phyloP scores from a whole-genome alignment of 2,888 invertebrate genomes.

The Ormyrus rosae region DNA sequence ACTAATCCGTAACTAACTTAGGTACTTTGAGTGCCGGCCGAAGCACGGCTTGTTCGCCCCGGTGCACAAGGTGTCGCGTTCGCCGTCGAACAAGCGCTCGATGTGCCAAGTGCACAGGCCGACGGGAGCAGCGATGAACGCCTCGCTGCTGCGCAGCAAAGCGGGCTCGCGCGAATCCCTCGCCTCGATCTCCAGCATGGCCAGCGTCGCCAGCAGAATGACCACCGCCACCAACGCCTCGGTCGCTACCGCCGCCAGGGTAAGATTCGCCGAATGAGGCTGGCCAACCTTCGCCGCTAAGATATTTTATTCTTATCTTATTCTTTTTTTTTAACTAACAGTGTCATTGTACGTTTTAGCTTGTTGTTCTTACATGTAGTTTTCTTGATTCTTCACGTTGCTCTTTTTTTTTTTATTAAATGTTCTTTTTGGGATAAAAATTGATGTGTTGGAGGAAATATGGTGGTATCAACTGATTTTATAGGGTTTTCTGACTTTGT shows the following conservation, averaged over 20 bases:
- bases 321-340: constrained; percentile 17
- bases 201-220: constrained; percentile 73
- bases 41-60: constrained; percentile 96
- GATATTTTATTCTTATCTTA: not conserved
- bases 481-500: too few relatives aligned
- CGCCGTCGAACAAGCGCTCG: constrained; percentile 85
- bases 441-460: too few relatives aligned
- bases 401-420: not conserved
- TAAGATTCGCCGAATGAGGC: constrained; percentile 80
- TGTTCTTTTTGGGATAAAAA: not conserved
- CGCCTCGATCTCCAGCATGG: constrained; percentile 77
- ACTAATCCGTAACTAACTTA: constrained; percentile 69
- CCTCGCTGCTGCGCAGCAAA: constrained; percentile 80
- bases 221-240: constrained; percentile 79
- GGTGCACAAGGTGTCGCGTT: constrained; percentile 90
- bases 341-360: not conserved
- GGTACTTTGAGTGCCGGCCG: constrained; percentile 95
- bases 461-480: too few relatives aligned
- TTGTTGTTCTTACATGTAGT: not conserved
- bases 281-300: not conserved
- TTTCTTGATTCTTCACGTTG: not conserved
- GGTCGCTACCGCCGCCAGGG: constrained; percentile 77
- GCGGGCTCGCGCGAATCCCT: constrained; percentile 92
- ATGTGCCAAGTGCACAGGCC: constrained; percentile 81
- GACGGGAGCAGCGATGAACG: constrained; percentile 79